Percentiles rank a stretch among this genome's conserved stretches.
Evolutionary conservation across 30 jellyfish, hydroid and myxozoan genomes (phyloP).

Genomic region (Aurelia aurita): DNA sequence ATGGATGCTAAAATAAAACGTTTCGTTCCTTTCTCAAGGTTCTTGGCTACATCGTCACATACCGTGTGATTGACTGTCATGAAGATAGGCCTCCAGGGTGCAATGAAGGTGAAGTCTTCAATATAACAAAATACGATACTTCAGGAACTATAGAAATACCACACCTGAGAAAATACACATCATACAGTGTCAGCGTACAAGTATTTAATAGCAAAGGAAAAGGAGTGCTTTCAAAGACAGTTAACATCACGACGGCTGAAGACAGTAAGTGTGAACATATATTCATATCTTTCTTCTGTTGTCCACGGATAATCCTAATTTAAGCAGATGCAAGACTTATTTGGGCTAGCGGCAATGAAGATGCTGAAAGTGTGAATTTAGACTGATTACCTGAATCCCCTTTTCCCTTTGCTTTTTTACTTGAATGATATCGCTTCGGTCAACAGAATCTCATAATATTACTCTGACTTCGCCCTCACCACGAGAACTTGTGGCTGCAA

Average conservation of each 20-base stretch:
- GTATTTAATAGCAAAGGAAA: conserved; percentile 57
- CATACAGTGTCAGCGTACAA: conserved; percentile 28
- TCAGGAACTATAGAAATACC: conserved; percentile 2
- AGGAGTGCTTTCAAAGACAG: conserved; percentile 31
- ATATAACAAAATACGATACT: conserved; percentile 2
- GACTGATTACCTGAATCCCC: no score
- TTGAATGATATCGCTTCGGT: no score
- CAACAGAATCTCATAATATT: no score
- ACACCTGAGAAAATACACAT: conserved; percentile 49
- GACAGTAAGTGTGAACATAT: conserved; percentile 37
- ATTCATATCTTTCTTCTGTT: neutral
- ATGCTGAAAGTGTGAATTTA: no score
- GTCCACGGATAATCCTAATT: neutral
- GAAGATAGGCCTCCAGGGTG: conserved; percentile 58
- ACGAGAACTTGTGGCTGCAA: no score
- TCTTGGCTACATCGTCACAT: conserved; percentile 41
- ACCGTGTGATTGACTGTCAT: conserved; percentile 48
- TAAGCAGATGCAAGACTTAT: neutral
- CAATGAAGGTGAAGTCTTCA: conserved; percentile 30
- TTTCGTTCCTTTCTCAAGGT: neutral
- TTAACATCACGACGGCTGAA: conserved; percentile 36
- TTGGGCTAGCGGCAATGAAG: neutral
- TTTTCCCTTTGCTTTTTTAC: no score
- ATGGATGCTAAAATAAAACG: no score
- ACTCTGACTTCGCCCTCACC: no score